Evolutionary conservation across 2,113 vertebrate genomes (phyloP).

Genomic region (Leucopsar rothschildi): DNA sequence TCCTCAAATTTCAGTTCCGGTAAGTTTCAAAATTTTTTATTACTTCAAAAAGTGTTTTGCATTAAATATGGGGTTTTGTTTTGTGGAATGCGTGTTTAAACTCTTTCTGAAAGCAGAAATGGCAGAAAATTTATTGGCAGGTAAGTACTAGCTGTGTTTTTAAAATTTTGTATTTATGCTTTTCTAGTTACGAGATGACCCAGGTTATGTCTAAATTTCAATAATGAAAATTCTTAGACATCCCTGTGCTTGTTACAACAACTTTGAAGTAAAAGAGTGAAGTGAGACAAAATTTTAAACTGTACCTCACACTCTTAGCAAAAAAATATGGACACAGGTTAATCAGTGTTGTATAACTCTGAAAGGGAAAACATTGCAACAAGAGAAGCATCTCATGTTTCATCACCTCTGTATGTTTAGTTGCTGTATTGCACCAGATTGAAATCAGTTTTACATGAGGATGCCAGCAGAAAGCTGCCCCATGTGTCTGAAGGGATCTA

Average conservation of each 20-base stretch:
- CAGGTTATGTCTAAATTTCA: background rate
- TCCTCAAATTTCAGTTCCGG: constrained; percentile 80
- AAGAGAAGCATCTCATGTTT: background rate
- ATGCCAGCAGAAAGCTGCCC: background rate
- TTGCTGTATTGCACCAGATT: background rate
- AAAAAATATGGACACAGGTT: background rate
- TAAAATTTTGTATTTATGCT: background rate
- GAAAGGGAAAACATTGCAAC: background rate
- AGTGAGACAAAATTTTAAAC: background rate
- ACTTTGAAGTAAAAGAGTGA: background rate
- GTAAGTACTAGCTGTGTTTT: background rate
- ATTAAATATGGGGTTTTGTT: background rate
- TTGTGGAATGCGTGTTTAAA: background rate
- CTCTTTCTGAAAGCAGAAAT: background rate
- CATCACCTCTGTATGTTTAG: background rate
- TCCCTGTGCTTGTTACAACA: background rate
- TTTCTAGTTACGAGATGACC: background rate
- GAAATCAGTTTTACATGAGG: background rate
- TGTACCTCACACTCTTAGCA: background rate
- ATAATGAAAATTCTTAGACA: background rate
- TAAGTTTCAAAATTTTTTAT: constrained; percentile 66
- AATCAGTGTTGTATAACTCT: background rate
- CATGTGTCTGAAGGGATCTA: background rate
- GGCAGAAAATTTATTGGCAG: background rate
- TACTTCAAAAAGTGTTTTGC: background rate